phyloP scores from a whole-genome alignment of 2,888 invertebrate genomes.

The Drosophila paracracens region DNA sequence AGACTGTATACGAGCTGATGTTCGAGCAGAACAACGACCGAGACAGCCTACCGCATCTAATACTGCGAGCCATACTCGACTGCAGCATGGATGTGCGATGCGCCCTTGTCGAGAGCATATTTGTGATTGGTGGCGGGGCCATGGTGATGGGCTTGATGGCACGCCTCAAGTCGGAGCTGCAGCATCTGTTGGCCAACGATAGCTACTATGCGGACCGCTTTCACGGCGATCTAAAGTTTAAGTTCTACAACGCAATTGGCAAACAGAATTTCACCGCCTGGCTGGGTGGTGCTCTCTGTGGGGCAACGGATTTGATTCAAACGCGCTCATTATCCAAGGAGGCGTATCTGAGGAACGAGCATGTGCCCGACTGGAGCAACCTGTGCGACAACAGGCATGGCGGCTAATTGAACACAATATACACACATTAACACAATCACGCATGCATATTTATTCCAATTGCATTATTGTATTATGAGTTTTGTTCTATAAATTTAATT shows the following conservation, averaged over 20 bases:
- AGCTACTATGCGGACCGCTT: conserved; percentile 88
- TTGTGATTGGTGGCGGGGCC: conserved; percentile 94
- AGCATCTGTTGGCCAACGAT: conserved; percentile 87
- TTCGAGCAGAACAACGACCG: conserved; percentile 94
- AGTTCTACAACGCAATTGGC: conserved; percentile 92
- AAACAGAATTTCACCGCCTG: conserved; percentile 94
- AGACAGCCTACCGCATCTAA: conserved; percentile 92
- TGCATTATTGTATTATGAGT: conserved; percentile 19
- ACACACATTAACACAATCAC: conserved; percentile 2
- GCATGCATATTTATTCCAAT: conserved; percentile 27
- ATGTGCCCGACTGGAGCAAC: conserved; percentile 93
- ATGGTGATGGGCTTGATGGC: conserved; percentile 93
- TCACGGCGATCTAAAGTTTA: conserved; percentile 86
- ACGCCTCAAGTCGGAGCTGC: conserved; percentile 92
- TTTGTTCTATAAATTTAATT: conserved; percentile 12
- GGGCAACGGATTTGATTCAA: conserved; percentile 90
- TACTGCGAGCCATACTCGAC: conserved; percentile 92
- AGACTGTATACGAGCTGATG: conserved; percentile 93
- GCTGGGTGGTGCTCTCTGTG: conserved; percentile 94
- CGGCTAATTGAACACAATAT: conserved; percentile 46
- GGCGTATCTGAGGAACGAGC: conserved; percentile 88
- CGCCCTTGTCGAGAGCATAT: conserved; percentile 92
- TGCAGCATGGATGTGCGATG: conserved; percentile 93
- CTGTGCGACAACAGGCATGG: conserved; percentile 81
- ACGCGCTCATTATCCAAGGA: conserved; percentile 91